phyloP scores from a whole-genome alignment of 2,113 vertebrate genomes.

The Potamarius usumacintae region DNA sequence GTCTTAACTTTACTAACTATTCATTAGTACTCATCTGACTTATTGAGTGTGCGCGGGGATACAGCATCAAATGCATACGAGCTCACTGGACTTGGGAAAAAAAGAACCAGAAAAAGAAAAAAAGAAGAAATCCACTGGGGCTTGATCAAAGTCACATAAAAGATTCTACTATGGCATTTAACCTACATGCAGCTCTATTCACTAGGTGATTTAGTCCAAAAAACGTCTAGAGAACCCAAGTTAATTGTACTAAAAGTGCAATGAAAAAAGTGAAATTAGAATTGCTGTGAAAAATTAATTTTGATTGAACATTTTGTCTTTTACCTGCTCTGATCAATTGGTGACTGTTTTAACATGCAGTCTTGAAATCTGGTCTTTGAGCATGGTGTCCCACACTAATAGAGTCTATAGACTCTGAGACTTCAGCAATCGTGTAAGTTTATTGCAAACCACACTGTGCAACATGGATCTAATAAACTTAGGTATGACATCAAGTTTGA shows the following conservation, averaged over 20 bases:
- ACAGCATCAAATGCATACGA: neutral
- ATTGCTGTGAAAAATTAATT: neutral
- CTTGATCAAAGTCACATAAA: neutral
- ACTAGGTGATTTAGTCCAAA: neutral
- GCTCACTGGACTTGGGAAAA: neutral
- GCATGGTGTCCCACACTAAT: too few species aligned
- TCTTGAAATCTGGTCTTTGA: too few species aligned
- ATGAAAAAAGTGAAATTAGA: neutral
- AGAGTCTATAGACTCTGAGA: too few species aligned
- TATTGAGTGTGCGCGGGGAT: neutral
- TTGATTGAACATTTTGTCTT: neutral
- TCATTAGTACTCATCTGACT: slow-evolving; percentile 3
- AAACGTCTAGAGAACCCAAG: neutral
- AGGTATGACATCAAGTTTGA: too few species aligned
- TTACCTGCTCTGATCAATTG: neutral
- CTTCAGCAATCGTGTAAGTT: too few species aligned
- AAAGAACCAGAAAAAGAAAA: neutral
- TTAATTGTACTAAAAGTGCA: neutral
- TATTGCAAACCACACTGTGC: too few species aligned
- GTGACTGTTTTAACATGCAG: too few species aligned
- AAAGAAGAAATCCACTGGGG: slow-evolving; percentile 18
- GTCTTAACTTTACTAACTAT: slow-evolving; percentile 57
- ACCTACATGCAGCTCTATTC: neutral
- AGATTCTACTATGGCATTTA: neutral
- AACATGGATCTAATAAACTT: too few species aligned